Base-by-base conservation (phyloP, 2,888 invertebrate genomes). In the Timema podura region DNA sequence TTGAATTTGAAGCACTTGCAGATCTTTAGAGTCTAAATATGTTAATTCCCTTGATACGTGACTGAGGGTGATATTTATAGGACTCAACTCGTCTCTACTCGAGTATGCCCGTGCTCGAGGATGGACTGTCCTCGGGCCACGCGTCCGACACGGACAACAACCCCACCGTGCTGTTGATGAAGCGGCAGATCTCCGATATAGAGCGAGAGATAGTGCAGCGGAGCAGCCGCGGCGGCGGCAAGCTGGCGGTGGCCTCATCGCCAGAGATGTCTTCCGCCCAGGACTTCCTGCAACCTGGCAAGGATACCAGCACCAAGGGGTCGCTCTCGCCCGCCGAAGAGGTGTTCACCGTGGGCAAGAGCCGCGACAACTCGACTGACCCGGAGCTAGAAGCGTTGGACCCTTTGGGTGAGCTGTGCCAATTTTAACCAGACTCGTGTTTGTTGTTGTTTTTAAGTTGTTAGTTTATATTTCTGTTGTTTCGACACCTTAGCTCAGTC, bases 51-150 rank as follows among this genome's bases (percentile, higher is more conserved):
- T 15, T 54, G 3, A 54, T 15, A 54, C 3, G 3, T 15, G 15
- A n/a, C 2, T 59, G 59, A 45, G 48, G 70, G 47, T 8, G n/a
- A 13, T 11, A 51, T 61, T 54, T 86, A 76, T 86, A 85, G 61
- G 88, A 88, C 79, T 86, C 87, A 77, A 84, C 88, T 54, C 86
- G 87, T 80, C 86, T 87, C 82, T 91, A 86, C 82, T 89, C 88
- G 67, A 89, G 89, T 77, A 92, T 97, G 91, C 97, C 97, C 0
- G 91, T 95, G 15, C 87, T 97, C 64, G 96, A 96, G 80, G 97
- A 97, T 81, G 96, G 96, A 0, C 84, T 97, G 70, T 96, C 96
- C 2, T 96, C 96, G 51, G 96, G 96, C 3, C 96, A 96, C 79
- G 94, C 91, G 1, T 95, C 95, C 74, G 96, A 96, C 79, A 92